Base-by-base conservation (phyloP, 2,888 invertebrate species). In the Sarcophaga carnaria region DNA sequence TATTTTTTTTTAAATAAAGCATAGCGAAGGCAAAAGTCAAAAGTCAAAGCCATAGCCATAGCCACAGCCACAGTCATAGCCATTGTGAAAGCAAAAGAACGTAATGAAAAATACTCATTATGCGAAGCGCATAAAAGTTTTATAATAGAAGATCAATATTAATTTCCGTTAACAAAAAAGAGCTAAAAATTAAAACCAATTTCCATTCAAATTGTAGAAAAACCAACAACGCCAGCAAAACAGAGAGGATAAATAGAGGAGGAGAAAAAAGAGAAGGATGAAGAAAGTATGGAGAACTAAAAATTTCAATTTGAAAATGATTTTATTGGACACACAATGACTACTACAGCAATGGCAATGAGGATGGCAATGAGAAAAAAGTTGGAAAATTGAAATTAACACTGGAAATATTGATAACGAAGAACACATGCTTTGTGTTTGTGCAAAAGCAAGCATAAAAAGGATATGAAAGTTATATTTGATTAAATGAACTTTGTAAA, bases 111-210 rank as follows among this genome's bases (percentile, higher is more conserved):
- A 72, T 62, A 25, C 47, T 67, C 11, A 74, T 74, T 81, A 75
- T 64, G 25, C 45, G n/a, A 75, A 75, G 47, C 63, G 27, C 27
- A 75, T 62, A 54, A 63, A 83, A 64, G 37, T 37, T 82, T 82
- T n/a, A 49, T 66, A 72, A 47, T 62, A 74, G 74, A 74, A 79
- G 59, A 69, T 79, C 79, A 83, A 83, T 83, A 79, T 75, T 70
- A 79, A 83, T 75, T 79, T 83, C 59, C 75, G 49, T 64, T 76
- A 76, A 62, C 64, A 71, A 71, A 71, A 71, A 17, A 76, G 66
- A 84, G 14, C 64, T 37, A 70, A 75, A 77, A 75, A 60, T 70
- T 75, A 70, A 83, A 83, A 83, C 25, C 72, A 74, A 63, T 79
- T 83, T 78, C 54, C 25, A 69, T 83, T 63, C 37, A 59, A 25